Percentiles rank a stretch among this genome's conserved stretches.
These are phyloP conservation scores for Phocides pigmalion DNA, from an alignment of 1,140 invertebrate species.

Conservation along the genomic window DNA sequence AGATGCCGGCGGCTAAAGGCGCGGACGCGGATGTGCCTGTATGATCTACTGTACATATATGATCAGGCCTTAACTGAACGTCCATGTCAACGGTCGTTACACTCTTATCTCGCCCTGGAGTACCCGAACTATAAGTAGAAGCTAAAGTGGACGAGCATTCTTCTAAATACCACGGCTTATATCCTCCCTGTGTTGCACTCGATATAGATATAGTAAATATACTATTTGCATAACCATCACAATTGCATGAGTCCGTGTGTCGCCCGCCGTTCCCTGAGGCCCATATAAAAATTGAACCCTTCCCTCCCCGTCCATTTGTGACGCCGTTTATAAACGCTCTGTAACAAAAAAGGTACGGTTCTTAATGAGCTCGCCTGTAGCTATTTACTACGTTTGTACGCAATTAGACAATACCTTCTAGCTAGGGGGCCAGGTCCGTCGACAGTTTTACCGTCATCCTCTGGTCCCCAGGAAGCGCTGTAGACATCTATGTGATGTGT, in stretches of 20 bases:
- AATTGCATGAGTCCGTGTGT: conserved; percentile 98
- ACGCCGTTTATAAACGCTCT: conserved; percentile 97
- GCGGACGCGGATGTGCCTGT: conserved; percentile 97
- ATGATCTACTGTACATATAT: conserved; percentile 94
- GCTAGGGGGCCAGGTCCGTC: conserved; percentile 98
- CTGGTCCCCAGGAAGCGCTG: conserved; percentile 97
- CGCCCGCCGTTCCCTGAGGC: conserved; percentile 98
- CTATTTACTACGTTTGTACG: conserved; percentile 49
- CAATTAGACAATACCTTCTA: conserved; percentile 84
- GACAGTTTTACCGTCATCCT: conserved; percentile 98
- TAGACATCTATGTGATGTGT: conserved; percentile 97
- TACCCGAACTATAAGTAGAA: conserved; percentile 97
- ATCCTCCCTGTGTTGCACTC: conserved; percentile 97
- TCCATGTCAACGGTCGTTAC: conserved; percentile 98
- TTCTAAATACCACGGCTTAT: conserved; percentile 98
- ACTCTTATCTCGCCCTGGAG: conserved; percentile 95
- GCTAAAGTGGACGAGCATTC: conserved; percentile 98
- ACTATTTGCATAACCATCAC: conserved; percentile 99
- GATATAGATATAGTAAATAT: conserved; percentile 99
- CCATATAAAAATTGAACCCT: conserved; percentile 99
- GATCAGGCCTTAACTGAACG: conserved; percentile 90
- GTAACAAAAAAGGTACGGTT: conserved; percentile 63
- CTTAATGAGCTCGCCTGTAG: conserved; percentile 67
- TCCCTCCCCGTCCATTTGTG: conserved; percentile 95
- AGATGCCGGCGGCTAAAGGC: conserved; percentile 96